Evolutionary conservation across 2,113 vertebrate genomes (phyloP), one percentile per base, ranked within the genome.

Genomic region (Lepisosteus osseus): DNA sequence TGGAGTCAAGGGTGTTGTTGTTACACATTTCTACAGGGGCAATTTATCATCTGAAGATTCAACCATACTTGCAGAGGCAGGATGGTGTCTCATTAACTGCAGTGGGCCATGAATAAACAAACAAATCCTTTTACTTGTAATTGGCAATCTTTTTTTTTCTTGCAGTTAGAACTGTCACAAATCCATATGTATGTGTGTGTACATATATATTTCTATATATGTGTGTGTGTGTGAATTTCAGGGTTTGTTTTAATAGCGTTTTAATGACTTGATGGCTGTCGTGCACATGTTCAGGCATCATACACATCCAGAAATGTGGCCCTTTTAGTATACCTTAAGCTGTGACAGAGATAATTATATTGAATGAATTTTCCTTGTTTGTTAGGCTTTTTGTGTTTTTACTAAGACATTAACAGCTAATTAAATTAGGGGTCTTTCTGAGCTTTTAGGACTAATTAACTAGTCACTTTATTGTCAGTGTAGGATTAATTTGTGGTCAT

Each of bases 21-120:
- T 14, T 59, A 56, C 4, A 17, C 67, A 79, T 72, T 72, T 83
- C 70, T 79, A 71, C 64, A 55, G 74, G 51, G 70, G 70, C 77
- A 76, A 84, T 85, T 80, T 81, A 77, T 81, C 78, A 74, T 75
- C 68, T 2, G 57, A 55, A 47, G 57, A 70, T 47, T 72, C 67
- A 40, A 42, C 61, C 61, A 68, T 71, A 8, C 67, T 54, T 54
- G 51, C 54, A 7, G 7, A 64, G 73, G 62, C 13, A 57, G 54
- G 72, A 54, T 67, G 15, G 55, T 55, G 29, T 76, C 61, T 74
- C 67, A 63, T 76, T 76, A 61, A 67, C 47, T 15, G 40, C 62
- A 65, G 41, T 59, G 41, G 47, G 54, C 72, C 40, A 42, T 74
- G 72, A 61, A 73, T 70, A 77, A 74, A 70, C 63, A 75, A 66